Conservation (phyloP, 2,797 vertebrate species). For the Synanceia verrucosa region DNA sequence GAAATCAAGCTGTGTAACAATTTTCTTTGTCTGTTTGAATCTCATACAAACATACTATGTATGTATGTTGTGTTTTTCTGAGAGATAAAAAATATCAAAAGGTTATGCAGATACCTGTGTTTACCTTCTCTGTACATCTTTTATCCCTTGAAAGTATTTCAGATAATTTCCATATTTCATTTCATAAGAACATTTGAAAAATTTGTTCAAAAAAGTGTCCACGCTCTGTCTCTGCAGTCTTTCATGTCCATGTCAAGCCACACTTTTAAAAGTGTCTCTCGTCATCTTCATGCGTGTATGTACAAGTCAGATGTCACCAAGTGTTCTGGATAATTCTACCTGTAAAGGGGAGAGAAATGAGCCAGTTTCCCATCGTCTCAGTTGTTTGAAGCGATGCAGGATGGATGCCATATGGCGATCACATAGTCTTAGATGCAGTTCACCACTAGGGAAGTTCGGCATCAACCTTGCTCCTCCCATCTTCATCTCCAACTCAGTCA, state of each 20-base stretch:
- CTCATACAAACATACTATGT: constrained; percentile 5
- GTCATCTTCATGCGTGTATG: constrained; percentile 55
- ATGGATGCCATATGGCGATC: constrained; percentile 12
- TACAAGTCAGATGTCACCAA: constrained; percentile 48
- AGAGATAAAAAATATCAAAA: constrained; percentile 13
- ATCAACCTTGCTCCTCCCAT: constrained; percentile 19
- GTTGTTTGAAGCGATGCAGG: constrained; percentile 25
- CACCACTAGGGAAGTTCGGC: constrained; percentile 3
- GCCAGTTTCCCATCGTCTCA: constrained; percentile 60
- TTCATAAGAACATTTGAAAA: constrained; percentile 44
- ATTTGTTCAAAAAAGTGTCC: constrained; percentile 32
- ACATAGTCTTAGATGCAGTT: constrained; percentile 36
- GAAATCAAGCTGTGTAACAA: constrained; percentile 18
- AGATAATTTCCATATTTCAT: constrained; percentile 7
- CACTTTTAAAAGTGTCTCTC: constrained; percentile 13
- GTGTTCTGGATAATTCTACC: constrained; percentile 37
- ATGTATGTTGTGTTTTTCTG: constrained; percentile 22
- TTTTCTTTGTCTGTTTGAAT: constrained; percentile 12
- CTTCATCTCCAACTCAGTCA: constrained; percentile 19
- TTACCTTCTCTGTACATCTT: constrained; percentile 31
- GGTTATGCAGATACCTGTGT: constrained; percentile 20
- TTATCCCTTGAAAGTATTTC: constrained; percentile 11
- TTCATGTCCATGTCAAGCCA: constrained; percentile 21
- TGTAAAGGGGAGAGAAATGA: constrained; percentile 30
- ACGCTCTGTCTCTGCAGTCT: constrained; percentile 21